A percentile compares a stretch with the other conserved stretches of the same genome.
These are phyloP conservation scores for Cichladusa arquata DNA, from an alignment of 2,113 vertebrate species.

Conservation along the genomic window DNA sequence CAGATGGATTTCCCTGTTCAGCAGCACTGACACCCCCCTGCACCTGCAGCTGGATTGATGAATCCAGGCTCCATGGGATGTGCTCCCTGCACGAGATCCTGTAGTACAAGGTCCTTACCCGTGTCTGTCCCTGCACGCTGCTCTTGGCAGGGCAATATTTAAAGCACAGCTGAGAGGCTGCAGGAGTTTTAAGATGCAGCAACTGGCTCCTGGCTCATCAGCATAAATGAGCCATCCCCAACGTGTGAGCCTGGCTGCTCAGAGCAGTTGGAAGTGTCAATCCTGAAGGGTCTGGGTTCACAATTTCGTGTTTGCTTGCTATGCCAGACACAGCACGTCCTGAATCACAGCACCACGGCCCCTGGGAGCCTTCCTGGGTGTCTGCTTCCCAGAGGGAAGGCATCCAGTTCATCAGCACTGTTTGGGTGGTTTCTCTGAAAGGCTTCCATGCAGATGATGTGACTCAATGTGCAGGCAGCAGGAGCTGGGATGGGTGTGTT, in stretches of 20 bases:
- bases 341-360: accelerated
- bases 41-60: neutral
- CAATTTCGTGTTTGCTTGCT: neutral
- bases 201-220: neutral
- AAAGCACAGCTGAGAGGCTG: neutral
- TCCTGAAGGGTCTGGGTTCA: neutral
- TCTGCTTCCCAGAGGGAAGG: neutral
- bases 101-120: neutral
- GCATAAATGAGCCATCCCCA: neutral
- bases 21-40: neutral
- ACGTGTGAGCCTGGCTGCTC: neutral
- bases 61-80: neutral
- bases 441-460: neutral
- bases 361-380: neutral
- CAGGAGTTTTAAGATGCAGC: neutral
- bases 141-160: neutral
- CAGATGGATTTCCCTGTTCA: slow-evolving; percentile 24
- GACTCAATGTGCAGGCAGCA: neutral
- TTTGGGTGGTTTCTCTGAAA: neutral
- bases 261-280: neutral
- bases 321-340: neutral
- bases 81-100: neutral
- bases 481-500: neutral
- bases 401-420: neutral
- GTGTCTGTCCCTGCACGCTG: neutral